Evolutionary conservation across 1,140 invertebrate genomes (phyloP).

Genomic region (Thalassaphorura encarpata): DNA sequence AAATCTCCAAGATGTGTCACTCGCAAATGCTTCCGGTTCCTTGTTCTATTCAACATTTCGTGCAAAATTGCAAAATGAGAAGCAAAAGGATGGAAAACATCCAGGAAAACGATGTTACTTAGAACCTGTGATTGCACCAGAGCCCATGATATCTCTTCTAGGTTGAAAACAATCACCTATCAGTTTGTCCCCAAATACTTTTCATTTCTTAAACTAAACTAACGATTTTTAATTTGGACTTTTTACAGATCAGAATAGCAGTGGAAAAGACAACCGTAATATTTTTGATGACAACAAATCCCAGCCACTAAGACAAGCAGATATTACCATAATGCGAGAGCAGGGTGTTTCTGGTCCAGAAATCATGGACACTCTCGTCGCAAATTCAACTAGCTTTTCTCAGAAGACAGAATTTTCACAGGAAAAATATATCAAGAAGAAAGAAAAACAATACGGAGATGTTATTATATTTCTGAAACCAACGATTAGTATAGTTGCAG

Average conservation of each 20-base stretch:
- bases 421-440: constrained; percentile 89
- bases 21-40: constrained; percentile 10
- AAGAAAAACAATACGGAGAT: constrained; percentile 80
- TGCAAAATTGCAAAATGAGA: background rate
- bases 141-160: no score
- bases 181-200: background rate
- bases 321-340: constrained; percentile 66
- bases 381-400: constrained; percentile 76
- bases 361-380: constrained; percentile 75
- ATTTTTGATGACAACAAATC: constrained; percentile 74
- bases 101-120: background rate
- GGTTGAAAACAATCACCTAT: background rate
- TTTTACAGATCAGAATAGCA: constrained; percentile 2
- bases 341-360: constrained; percentile 63
- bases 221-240: no score
- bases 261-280: constrained; percentile 66
- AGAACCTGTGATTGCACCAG: background rate
- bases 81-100: background rate
- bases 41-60: constrained; percentile 16
- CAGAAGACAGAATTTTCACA: constrained; percentile 85
- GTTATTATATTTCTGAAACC: constrained; percentile 64
- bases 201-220: background rate
- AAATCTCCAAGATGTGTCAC: constrained; percentile 14
- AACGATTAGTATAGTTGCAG: constrained; percentile 58
- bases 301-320: constrained; percentile 68